Evolutionary conservation across 1,140 invertebrate genomes (phyloP).

Genomic region (Vollenhovia emeryi): DNA sequence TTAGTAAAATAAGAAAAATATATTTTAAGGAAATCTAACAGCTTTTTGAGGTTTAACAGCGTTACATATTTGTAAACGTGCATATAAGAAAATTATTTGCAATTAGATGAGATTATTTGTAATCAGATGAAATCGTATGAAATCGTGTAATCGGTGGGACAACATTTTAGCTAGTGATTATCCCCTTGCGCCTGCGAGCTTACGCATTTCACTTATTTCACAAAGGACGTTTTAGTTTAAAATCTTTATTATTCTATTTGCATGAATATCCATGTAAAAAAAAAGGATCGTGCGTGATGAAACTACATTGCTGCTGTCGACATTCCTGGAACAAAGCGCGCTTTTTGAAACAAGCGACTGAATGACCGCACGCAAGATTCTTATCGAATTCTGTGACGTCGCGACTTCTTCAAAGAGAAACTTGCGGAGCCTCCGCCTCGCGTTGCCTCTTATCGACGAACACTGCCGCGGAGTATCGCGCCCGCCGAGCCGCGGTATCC

Average conservation of each 20-base stretch:
- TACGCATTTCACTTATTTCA: neutral
- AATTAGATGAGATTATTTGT: too few species aligned
- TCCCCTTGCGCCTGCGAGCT: too few species aligned
- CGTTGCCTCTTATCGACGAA: neutral
- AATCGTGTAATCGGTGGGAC: too few species aligned
- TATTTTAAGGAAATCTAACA: too few species aligned
- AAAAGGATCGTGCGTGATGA: neutral
- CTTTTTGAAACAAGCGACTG: neutral
- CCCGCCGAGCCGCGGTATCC: constrained; percentile 15
- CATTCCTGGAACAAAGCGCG: neutral
- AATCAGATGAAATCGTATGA: too few species aligned
- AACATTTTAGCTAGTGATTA: too few species aligned
- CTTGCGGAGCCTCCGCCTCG: neutral
- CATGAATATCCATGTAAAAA: too few species aligned
- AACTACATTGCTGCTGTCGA: neutral
- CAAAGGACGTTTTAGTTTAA: neutral
- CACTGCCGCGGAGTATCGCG: neutral
- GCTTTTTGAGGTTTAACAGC: too few species aligned
- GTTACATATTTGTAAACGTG: too few species aligned
- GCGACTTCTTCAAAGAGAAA: too few species aligned
- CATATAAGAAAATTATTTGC: too few species aligned
- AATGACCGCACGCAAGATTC: neutral
- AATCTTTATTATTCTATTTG: neutral
- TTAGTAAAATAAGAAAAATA: too few species aligned
- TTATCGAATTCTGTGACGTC: neutral